Conservation (phyloP, 2,888 invertebrate genomes). For the Helleia helle region DNA sequence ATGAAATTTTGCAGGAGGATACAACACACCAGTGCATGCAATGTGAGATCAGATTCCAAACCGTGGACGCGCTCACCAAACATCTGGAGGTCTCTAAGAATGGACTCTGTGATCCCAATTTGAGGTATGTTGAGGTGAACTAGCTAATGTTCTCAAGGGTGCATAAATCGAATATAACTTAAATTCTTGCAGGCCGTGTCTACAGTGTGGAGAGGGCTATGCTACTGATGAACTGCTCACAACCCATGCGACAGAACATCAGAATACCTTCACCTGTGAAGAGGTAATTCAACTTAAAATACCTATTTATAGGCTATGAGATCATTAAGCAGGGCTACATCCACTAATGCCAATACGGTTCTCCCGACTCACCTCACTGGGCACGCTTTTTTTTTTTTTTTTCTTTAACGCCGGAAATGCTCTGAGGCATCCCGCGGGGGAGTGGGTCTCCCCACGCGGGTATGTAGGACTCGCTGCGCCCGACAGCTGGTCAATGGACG, state of each 20-base stretch:
- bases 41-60: slow-evolving; percentile 14
- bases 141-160: no score
- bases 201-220: slow-evolving; percentile 38
- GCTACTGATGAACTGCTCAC: slow-evolving; percentile 25
- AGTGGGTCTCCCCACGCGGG: no score
- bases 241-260: slow-evolving; percentile 33
- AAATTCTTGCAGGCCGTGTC: slow-evolving; percentile 30
- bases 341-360: no score
- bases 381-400: no score
- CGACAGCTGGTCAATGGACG: no score
- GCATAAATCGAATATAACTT: no score
- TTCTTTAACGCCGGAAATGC: no score
- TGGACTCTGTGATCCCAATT: slow-evolving; percentile 27
- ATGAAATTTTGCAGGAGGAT: slow-evolving; percentile 11
- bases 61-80: slow-evolving; percentile 13
- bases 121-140: slow-evolving; percentile 26
- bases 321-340: no score
- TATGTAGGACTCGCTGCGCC: no score
- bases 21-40: slow-evolving; percentile 11
- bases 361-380: no score
- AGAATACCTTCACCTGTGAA: slow-evolving; percentile 30
- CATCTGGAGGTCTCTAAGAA: slow-evolving; percentile 22
- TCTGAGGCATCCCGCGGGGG: no score
- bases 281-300: slow-evolving; percentile 32
- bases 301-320: not conserved